Conservation (phyloP, 1,140 invertebrate species). For the Nilaparvata lugens region DNA sequence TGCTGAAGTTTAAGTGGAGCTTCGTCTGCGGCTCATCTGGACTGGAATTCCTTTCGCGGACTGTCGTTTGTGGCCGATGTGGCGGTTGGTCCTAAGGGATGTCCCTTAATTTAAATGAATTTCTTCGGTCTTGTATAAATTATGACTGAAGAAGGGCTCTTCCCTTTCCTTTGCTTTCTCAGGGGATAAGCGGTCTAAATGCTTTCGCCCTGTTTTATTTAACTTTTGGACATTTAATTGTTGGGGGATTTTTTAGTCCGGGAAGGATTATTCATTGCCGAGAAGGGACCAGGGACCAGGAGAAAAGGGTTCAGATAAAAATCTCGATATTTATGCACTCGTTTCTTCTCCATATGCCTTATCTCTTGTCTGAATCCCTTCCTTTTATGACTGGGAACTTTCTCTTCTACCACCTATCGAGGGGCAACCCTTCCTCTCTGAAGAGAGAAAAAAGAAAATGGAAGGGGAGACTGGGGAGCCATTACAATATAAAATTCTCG, state of each 20-base stretch:
- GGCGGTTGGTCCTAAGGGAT: conserved; percentile 6
- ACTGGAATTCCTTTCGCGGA: too few relatives aligned
- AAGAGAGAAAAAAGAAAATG: too few relatives aligned
- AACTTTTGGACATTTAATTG: conserved; percentile 1
- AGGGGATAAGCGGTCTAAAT: background rate
- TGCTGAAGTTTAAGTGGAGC: too few relatives aligned
- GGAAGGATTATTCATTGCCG: background rate
- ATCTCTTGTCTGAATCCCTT: too few relatives aligned
- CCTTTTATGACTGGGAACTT: too few relatives aligned
- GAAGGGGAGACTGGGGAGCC: too few relatives aligned
- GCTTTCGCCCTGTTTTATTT: conserved; percentile 1
- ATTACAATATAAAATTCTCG: too few relatives aligned
- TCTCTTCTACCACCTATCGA: too few relatives aligned
- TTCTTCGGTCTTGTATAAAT: conserved; percentile 14
- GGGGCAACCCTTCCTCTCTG: too few relatives aligned
- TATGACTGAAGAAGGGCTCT: conserved; percentile 4
- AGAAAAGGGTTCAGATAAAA: background rate
- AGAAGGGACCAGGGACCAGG: background rate
- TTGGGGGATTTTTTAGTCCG: background rate
- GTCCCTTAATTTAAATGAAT: conserved; percentile 16
- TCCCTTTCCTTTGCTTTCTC: background rate
- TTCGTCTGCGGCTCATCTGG: too few relatives aligned
- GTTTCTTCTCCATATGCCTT: too few relatives aligned
- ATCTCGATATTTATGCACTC: background rate
- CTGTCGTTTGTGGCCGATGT: background rate